Base-by-base conservation (phyloP, 2,797 vertebrate genomes). In the Lutra lutra region DNA sequence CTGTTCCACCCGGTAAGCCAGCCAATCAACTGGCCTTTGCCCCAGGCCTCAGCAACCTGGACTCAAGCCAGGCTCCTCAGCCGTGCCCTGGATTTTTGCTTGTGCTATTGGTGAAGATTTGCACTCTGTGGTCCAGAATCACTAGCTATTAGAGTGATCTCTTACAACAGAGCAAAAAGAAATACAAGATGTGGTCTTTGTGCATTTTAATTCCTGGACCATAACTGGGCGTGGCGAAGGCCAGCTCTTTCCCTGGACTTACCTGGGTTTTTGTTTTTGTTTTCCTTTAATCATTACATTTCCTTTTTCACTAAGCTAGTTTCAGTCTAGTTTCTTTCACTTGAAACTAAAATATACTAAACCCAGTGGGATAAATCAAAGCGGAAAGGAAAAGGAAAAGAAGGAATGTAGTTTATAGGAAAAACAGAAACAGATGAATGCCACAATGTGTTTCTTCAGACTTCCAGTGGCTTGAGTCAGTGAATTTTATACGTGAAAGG, bases 301-400 rank as follows among this genome's bases (percentile, higher is more conserved):
- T 92, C 38, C 18, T 77, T 60, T 91, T 91, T 83, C 80, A 62
- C 64, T 78, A 96, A 89, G 32, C 62, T 92, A 46, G 35, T 89
- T 80, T 89, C 56, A 72, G 38, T 79, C 32, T 88, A 43, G 5
- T 58, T 92, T 92, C 27, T 90, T 93, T 54, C 38, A 46, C 32
- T 92, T 64, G 84, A 78, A 93, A 62, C 17, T 66, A 83, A 77
- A 92, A 91, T 43, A 87, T 70, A 12, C 38, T 86, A 80, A 86
- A 89, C 29, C 23, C 75, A 77, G 80, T 60, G 15, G 4, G 20
- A 89, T 11, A 68, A 84, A 70, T 51, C 38, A 87, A 85, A 94
- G 32, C 40, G 48, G 51, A 91, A 94, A 94, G 27, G 58, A 87
- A 92, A 91, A 48, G 11, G 21, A 58, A 85, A 84, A 51, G 35